These are phyloP conservation scores for Oceanodroma leucorhoa DNA, from an alignment of 2,797 vertebrate genomes.

Conservation along the genomic window DNA sequence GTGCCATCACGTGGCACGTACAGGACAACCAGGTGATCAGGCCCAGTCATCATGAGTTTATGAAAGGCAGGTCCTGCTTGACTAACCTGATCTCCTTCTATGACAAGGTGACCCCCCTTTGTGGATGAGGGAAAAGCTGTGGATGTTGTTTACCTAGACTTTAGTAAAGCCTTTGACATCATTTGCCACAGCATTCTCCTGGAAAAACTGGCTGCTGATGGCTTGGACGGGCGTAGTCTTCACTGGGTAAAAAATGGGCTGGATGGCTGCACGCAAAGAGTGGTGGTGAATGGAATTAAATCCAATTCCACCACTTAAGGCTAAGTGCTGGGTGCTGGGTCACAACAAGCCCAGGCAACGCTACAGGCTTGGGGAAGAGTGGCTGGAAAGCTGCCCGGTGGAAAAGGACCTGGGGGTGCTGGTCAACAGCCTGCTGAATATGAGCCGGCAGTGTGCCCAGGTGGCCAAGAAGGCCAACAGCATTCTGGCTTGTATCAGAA, in stretches of 20 bases:
- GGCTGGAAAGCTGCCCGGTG: rapidly evolving
- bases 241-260: background rate
- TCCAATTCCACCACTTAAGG: background rate
- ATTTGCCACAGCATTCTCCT: background rate
- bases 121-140: background rate
- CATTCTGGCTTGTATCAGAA: background rate
- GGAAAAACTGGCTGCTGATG: background rate
- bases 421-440: rapidly evolving
- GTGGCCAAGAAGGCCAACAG: background rate
- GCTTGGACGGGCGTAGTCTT: rapidly evolving
- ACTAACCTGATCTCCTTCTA: background rate
- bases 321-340: rapidly evolving
- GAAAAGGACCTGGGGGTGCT: background rate
- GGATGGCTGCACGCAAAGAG: background rate
- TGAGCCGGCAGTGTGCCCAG: background rate
- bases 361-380: background rate
- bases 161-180: background rate
- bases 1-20: rapidly evolving
- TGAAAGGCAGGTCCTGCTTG: background rate
- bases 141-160: background rate
- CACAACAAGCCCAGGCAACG: background rate
- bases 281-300: background rate
- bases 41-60: background rate
- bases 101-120: rapidly evolving
- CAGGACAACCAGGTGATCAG: background rate